These are phyloP conservation scores for Heliconius cydno DNA, from an alignment of 2,888 invertebrate genomes.

Conservation along the genomic window DNA sequence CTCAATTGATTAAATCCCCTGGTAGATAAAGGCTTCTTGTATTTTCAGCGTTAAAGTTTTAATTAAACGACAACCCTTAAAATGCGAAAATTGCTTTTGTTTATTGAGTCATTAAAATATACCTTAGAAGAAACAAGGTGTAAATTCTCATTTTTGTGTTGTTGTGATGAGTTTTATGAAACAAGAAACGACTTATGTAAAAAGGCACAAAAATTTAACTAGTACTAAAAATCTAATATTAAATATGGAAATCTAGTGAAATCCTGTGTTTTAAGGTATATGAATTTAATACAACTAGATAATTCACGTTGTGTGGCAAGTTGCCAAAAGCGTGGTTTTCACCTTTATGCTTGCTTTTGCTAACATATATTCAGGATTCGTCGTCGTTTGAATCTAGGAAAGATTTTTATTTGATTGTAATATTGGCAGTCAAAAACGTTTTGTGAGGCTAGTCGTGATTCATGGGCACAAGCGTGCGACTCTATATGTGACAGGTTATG, in stretches of 20 bases:
- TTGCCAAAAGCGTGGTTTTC: conserved; percentile 69
- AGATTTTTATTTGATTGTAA: conserved; percentile 19
- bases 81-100: conserved; percentile 45
- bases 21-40: conserved; percentile 42
- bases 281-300: conserved; percentile 52
- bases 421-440: not conserved
- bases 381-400: conserved; percentile 37
- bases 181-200: conserved; percentile 9
- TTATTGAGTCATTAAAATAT: conserved; percentile 46
- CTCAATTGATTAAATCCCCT: conserved; percentile 44
- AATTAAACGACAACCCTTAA: conserved; percentile 46
- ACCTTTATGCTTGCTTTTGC: conserved; percentile 47
- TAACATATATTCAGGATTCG: conserved; percentile 40
- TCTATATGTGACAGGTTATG: not conserved
- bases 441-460: not conserved
- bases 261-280: conserved; percentile 28
- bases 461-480: not conserved
- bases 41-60: conserved; percentile 45
- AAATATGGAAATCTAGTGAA: not conserved
- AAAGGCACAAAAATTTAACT: not conserved
- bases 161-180: conserved; percentile 18
- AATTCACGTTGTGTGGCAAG: conserved; percentile 66
- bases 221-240: not conserved
- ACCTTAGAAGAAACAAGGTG: conserved; percentile 39
- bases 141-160: conserved; percentile 31